These are phyloP conservation scores for Aratinga solstitialis DNA, from an alignment of 2,797 vertebrate genomes.

Conservation along the genomic window DNA sequence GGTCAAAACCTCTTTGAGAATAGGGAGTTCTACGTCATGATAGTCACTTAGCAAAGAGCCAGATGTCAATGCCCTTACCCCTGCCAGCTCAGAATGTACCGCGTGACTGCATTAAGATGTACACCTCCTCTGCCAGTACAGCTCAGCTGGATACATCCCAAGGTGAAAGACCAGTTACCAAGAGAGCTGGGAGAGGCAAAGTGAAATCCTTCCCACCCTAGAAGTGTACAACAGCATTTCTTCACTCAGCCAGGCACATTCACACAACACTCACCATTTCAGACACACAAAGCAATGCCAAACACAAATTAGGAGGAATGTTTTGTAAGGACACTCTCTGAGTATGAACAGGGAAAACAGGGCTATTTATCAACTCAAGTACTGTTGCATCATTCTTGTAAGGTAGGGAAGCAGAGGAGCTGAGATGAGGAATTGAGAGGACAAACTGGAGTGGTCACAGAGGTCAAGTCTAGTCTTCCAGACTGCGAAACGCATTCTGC, in stretches of 20 bases:
- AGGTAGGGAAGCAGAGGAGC: conserved; percentile 71
- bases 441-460: conserved; percentile 42
- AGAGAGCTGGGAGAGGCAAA: conserved; percentile 28
- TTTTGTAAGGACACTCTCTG: conserved; percentile 68
- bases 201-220: conserved; percentile 29
- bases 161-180: background rate
- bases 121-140: conserved; percentile 21
- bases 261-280: conserved; percentile 53
- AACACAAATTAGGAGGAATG: conserved; percentile 78
- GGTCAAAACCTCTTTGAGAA: conserved; percentile 31
- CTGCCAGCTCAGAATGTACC: conserved; percentile 5
- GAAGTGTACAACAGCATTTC: conserved; percentile 65
- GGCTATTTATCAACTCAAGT: conserved; percentile 68
- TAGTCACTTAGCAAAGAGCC: conserved; percentile 55
- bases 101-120: conserved; percentile 2
- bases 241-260: conserved; percentile 40
- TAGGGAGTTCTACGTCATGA: conserved; percentile 8
- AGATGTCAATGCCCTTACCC: conserved; percentile 29
- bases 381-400: conserved; percentile 73
- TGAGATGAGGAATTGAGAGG: conserved; percentile 66
- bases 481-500: conserved; percentile 94
- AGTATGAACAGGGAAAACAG: conserved; percentile 62
- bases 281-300: conserved; percentile 45
- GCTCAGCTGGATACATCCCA: conserved; percentile 22
- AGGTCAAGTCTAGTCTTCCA: conserved; percentile 82